These are phyloP conservation scores for Struthio camelus DNA, from an alignment of 2,113 vertebrate genomes.

Conservation along the genomic window DNA sequence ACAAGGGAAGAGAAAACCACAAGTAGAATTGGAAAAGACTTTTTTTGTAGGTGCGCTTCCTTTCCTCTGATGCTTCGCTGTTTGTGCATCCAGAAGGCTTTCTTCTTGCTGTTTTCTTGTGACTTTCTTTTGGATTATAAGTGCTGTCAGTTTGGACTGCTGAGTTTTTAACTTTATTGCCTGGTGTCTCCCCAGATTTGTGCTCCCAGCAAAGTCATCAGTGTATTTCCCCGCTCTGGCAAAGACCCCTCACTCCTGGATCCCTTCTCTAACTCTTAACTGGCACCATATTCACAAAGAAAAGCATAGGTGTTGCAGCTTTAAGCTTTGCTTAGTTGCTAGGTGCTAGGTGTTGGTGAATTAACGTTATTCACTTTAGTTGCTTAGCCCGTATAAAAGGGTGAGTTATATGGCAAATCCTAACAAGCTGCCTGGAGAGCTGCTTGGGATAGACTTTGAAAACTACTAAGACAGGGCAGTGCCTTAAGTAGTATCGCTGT, in stretches of 20 bases:
- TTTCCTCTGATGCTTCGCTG: neutral
- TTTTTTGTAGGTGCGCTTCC: neutral
- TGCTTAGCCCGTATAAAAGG: neutral
- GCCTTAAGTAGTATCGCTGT: neutral
- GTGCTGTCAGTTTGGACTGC: neutral
- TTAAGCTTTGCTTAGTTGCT: neutral
- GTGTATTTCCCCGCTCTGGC: neutral
- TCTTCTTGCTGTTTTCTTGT: neutral
- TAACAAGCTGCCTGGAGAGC: neutral
- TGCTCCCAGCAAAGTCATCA: neutral
- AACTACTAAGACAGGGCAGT: neutral
- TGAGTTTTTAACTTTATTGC: neutral
- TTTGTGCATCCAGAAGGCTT: neutral
- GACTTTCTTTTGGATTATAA: neutral
- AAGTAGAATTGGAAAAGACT: neutral
- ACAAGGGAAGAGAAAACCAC: neutral
- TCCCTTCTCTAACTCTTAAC: neutral
- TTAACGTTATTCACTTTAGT: neutral
- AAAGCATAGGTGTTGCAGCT: neutral
- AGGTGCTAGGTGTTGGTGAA: neutral
- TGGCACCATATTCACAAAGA: neutral
- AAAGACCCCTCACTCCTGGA: neutral
- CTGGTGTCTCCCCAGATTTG: neutral
- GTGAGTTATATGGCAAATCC: neutral
- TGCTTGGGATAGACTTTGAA: neutral